Percentiles rank a stretch among this genome's conserved stretches.
phyloP scores from a whole-genome alignment of 2,113 vertebrate genomes.

The Oceanodroma tethys region DNA sequence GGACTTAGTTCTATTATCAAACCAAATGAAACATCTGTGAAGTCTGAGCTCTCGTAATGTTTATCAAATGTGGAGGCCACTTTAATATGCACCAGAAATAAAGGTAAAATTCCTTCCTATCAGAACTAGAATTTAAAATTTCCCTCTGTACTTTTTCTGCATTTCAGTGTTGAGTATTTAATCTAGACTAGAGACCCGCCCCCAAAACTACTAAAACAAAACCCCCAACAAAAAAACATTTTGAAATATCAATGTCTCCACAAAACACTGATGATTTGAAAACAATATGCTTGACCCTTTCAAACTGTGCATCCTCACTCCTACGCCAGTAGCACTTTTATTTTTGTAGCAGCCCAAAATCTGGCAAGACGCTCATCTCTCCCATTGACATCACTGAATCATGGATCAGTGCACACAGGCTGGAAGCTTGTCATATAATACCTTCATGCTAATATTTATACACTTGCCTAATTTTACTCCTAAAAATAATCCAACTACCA shows the following conservation, averaged over 20 bases:
- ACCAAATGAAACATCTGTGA: not conserved
- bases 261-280: conserved; percentile 15
- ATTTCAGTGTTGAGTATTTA: not conserved
- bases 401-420: not conserved
- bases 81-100: not conserved
- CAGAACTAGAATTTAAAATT: not conserved
- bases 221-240: not conserved
- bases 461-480: not conserved
- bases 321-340: not conserved
- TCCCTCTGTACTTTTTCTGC: not conserved
- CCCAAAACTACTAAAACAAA: not conserved
- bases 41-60: not conserved
- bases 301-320: not conserved
- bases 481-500: not conserved
- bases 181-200: not conserved
- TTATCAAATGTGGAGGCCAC: not conserved
- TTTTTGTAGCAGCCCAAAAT: conserved; percentile 41
- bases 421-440: not conserved
- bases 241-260: not conserved
- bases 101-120: not conserved
- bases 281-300: conserved; percentile 23
- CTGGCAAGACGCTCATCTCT: not conserved
- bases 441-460: not conserved
- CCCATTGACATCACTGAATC: conserved; percentile 8
- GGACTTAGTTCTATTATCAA: not conserved